Evolutionary conservation across 2,888 invertebrate species (phyloP).

Genomic region (Salpingus planirostris): DNA sequence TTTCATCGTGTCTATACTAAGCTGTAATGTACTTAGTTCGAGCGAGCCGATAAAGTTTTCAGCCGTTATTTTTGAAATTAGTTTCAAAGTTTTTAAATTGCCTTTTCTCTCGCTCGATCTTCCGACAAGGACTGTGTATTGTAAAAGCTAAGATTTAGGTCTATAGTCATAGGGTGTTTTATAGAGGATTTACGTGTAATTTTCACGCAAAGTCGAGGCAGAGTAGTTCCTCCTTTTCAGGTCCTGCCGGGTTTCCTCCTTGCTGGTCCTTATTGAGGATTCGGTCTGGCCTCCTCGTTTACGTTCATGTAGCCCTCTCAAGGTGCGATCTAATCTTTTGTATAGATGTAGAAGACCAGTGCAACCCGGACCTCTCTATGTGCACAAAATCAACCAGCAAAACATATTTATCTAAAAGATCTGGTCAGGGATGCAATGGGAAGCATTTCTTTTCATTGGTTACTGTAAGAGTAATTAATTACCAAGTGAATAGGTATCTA

Average conservation of each 20-base stretch:
- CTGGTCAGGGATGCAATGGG: no score
- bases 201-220: constrained; percentile 37
- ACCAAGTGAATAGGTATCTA: no score
- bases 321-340: constrained; percentile 39
- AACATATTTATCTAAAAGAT: neutral
- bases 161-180: constrained; percentile 14
- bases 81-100: constrained; percentile 7
- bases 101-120: constrained; percentile 13
- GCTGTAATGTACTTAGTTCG: constrained; percentile 25
- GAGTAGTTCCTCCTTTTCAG: constrained; percentile 42
- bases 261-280: constrained; percentile 39
- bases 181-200: constrained; percentile 21
- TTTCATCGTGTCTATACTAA: constrained; percentile 38
- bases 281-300: constrained; percentile 39
- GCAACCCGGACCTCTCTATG: no score
- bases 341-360: constrained; percentile 19
- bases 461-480: no score
- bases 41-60: constrained; percentile 15
- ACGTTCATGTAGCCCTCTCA: constrained; percentile 36
- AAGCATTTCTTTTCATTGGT: no score
- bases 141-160: constrained; percentile 14
- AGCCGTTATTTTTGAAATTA: constrained; percentile 8
- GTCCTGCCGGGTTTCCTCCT: constrained; percentile 35
- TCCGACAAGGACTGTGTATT: constrained; percentile 17
- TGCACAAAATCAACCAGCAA: no score